Base-by-base conservation (phyloP, 2,113 vertebrate species). In the Gymnobelideus leadbeateri region DNA sequence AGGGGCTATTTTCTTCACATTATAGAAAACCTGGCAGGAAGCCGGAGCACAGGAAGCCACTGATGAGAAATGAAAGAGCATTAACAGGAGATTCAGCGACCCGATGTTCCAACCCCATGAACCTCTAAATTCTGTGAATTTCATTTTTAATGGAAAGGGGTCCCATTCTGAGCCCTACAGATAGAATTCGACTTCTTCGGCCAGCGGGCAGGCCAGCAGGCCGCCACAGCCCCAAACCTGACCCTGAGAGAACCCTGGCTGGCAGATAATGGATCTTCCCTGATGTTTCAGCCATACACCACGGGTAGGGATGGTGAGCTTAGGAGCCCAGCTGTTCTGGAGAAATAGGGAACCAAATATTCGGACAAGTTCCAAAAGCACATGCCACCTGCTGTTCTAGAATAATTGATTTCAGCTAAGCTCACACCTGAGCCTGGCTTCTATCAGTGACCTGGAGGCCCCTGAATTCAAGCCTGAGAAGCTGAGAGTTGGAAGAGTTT, bases 81-180 rank as follows among this genome's bases (percentile, higher is more conserved):
- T 93, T 96, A 91, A 97, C 57, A 57, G 51, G 26, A 91, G 91
- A 31, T 95, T 95, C 46, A 93, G 77, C 93, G 96, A 96, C 92
- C 94, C 51, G 91, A 93, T 12, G 43, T 94, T 95, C 25, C 47
- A 68, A 90, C 21, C 37, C 93, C 49, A 91, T 93, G 91, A 97
- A 92, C 91, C 93, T 94, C 24, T 92, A 96, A 96, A 96, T 96
- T 93, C 51, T 3, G 23, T 94, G 51, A 95, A 93, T 97, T 96
- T 97, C n/a, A 95, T 96, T 96, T 97, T 96, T 95, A 95, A 93
- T 97, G 89, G 95, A 94, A 94, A 95, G 11, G 46, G 21, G 55
- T 77, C 8, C 53, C 92, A 89, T 93, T 96, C 92, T 51, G 93
- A 96, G 54, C 28, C 51, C 92, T 24, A 19, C 94, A 77, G 91